Evolutionary conservation across 2,113 vertebrate species (phyloP), one percentile per base, ranked within the genome.

Genomic region (Gymnorhina tibicen): DNA sequence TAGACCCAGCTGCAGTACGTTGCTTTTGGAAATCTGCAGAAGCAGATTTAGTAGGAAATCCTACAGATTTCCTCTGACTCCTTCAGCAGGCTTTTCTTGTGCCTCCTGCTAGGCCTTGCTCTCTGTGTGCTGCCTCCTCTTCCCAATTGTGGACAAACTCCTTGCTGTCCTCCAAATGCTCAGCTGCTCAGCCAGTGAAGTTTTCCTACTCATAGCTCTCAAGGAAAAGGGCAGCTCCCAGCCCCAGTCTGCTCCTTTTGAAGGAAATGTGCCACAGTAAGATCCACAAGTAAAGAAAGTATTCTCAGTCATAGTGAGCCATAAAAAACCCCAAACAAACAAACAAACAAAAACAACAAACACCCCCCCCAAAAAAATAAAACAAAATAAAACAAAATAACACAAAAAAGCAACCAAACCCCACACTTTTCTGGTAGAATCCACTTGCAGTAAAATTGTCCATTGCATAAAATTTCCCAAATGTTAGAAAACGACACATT

Each of bases 171-270:
- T 62, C 44, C 58, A 72, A 47, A 69, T 4, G 1, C 44, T n/a
- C 19, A 16, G 19, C n/a, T 7, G 1, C 37, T 58, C 8, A 7
- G 13, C 27, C 0, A 0, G 16, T 0, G 7, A 76, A 4, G 15
- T 17, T 28, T 42, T n/a, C 32, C 66, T 3, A 1, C 18, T 46
- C 4, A 1, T 10, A 27, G 13, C 6, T 64, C 35, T 59, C 39
- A 18, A 59, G 17, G 30, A 27, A 70, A 50, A 53, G 33, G 42
- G 17, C 19, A 88, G 18, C 13, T 8, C 7, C 18, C 28, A 56
- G 23, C 3, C 3, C 18, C 2, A 0, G 5, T 4, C 24, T 13
- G n/a, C 17, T 69, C 22, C 4, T 78, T 49, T 72, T 56, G 37
- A 23, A 53, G 33, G 33, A 93, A 91, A 83, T 11, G 28, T 6